phyloP scores from a whole-genome alignment of 2,888 invertebrate genomes.

The Netelia virgata region DNA sequence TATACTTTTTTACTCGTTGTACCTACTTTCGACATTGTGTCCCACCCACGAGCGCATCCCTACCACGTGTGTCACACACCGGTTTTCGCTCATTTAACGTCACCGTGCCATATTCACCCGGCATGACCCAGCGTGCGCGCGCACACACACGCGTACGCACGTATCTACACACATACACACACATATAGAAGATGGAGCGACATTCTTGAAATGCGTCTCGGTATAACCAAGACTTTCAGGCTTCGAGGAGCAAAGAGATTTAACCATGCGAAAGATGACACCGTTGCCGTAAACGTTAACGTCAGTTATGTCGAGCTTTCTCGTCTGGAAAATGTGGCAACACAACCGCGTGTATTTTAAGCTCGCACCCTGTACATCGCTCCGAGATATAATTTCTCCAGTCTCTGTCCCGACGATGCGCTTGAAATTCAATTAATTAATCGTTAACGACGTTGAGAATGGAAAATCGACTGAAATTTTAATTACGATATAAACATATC shows the following conservation, averaged over 20 bases:
- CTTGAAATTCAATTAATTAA: no score
- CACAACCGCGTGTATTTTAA: no score
- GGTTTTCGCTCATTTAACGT: neutral
- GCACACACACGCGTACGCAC: slow-evolving; percentile 29
- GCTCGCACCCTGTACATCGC: no score
- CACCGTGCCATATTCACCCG: slow-evolving; percentile 51
- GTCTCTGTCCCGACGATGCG: no score
- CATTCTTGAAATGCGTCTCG: no score
- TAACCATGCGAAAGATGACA: slow-evolving; percentile 54
- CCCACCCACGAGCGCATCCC: neutral
- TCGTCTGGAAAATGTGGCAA: slow-evolving; percentile 22
- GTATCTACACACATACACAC: neutral
- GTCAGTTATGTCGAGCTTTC: slow-evolving; percentile 26
- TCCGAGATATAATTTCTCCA: no score
- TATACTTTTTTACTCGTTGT: slow-evolving; percentile 7
- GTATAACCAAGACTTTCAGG: slow-evolving; percentile 20
- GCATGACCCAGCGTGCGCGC: slow-evolving; percentile 43
- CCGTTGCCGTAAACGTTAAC: slow-evolving; percentile 34
- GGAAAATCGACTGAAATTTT: no score
- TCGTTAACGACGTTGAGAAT: no score
- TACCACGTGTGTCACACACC: slow-evolving; percentile 16
- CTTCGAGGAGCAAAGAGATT: slow-evolving; percentile 22
- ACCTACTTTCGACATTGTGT: neutral
- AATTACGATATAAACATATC: no score
- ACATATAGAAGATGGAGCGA: neutral